A percentile compares a stretch with the other conserved stretches of the same genome.
phyloP scores from a whole-genome alignment of 2,113 vertebrate species.

The Columba janthina region DNA sequence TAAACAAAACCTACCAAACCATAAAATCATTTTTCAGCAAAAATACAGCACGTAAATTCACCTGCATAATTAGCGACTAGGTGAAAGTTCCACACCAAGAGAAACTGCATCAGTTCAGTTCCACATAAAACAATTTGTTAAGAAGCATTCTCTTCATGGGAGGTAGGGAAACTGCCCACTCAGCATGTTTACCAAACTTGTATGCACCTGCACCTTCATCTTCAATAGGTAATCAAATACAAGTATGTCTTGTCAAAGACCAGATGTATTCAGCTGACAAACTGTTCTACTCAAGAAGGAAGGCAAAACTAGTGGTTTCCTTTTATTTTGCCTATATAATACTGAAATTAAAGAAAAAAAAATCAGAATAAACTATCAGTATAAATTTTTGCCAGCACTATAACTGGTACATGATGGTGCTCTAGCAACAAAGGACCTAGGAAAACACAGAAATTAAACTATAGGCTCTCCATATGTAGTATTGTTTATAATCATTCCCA shows the following conservation, averaged over 20 bases:
- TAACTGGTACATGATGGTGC: neutral
- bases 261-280: slow-evolving; percentile 4
- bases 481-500: neutral
- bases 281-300: neutral
- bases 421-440: neutral
- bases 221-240: slow-evolving; percentile 22
- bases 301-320: neutral
- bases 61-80: neutral
- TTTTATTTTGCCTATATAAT: neutral
- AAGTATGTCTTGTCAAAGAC: neutral
- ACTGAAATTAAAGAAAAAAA: neutral
- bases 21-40: neutral
- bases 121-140: neutral
- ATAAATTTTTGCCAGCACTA: neutral
- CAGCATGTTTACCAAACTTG: slow-evolving; percentile 13
- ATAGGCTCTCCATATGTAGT: neutral
- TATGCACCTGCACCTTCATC: neutral
- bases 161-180: slow-evolving; percentile 1
- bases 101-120: neutral
- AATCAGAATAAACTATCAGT: neutral
- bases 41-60: neutral
- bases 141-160: neutral
- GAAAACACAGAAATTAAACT: neutral
- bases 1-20: neutral
- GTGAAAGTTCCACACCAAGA: neutral